Percentiles rank a stretch among this genome's conserved stretches.
These are phyloP conservation scores for Resseliella maxima DNA, from an alignment of 2,888 invertebrate species.

Conservation along the genomic window DNA sequence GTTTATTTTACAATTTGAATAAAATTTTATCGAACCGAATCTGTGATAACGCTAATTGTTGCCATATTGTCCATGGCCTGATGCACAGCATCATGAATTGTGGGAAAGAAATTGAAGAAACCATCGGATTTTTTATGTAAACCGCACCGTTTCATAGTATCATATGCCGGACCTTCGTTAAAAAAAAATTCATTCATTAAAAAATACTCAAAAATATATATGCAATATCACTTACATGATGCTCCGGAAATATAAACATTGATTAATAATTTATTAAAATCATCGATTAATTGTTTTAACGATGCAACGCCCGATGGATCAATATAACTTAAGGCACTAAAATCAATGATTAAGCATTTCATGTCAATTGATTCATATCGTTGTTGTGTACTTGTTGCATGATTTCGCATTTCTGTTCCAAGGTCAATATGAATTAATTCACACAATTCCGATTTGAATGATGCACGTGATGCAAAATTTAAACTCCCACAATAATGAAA, in stretches of 20 bases:
- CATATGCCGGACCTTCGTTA: slow-evolving; percentile 64
- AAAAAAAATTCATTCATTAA: neutral
- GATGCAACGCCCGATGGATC: slow-evolving; percentile 71
- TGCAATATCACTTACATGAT: slow-evolving; percentile 64
- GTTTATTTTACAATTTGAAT: neutral
- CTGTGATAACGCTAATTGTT: slow-evolving; percentile 56
- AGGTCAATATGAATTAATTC: slow-evolving; percentile 59
- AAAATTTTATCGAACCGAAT: neutral
- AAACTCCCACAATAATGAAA: slow-evolving; percentile 74
- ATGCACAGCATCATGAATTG: slow-evolving; percentile 61
- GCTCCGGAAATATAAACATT: slow-evolving; percentile 69
- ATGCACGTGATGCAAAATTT: slow-evolving; percentile 72
- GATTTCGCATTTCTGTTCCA: slow-evolving; percentile 58
- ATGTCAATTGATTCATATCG: slow-evolving; percentile 58
- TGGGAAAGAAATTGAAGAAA: slow-evolving; percentile 63
- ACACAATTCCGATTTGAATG: slow-evolving; percentile 64
- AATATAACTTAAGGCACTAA: slow-evolving; percentile 71
- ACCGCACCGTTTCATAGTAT: slow-evolving; percentile 65
- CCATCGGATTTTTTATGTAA: slow-evolving; percentile 63
- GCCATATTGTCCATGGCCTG: slow-evolving; percentile 57
- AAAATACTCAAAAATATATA: slow-evolving; percentile 41
- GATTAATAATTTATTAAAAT: slow-evolving; percentile 69
- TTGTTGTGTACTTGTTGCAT: neutral
- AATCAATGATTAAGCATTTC: slow-evolving; percentile 69
- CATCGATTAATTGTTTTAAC: slow-evolving; percentile 67